Conservation (phyloP, 2,113 vertebrate genomes). For the Pelecanoides urinatrix region DNA sequence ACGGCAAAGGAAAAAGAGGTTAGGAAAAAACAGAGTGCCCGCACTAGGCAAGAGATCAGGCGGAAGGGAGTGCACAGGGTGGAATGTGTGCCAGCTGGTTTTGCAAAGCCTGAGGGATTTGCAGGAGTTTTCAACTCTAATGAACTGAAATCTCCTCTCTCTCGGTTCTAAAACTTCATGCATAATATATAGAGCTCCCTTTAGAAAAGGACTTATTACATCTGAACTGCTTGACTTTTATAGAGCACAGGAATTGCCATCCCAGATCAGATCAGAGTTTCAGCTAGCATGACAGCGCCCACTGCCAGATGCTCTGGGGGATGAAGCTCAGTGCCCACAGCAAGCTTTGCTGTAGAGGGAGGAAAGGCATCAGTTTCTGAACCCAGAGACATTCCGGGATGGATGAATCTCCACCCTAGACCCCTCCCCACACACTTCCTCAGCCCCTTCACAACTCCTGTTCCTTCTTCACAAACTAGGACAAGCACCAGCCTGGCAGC, state of each 20-base stretch:
- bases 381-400: not conserved
- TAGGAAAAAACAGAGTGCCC: not conserved
- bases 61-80: not conserved
- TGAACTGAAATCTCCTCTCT: conserved; percentile 61
- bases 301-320: not conserved
- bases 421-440: not conserved
- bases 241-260: not conserved
- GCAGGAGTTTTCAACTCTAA: conserved; percentile 62
- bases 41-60: not conserved
- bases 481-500: not conserved
- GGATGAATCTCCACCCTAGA: not conserved
- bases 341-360: not conserved
- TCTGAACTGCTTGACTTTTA: conserved; percentile 39
- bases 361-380: not conserved
- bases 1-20: not conserved
- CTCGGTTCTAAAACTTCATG: conserved; percentile 59
- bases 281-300: not conserved
- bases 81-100: conserved; percentile 54
- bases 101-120: conserved; percentile 55
- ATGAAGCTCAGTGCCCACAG: not conserved
- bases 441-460: not conserved
- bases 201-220: conserved; percentile 40
- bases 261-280: not conserved
- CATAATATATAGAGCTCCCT: conserved; percentile 52
- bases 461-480: not conserved